phyloP scores from a whole-genome alignment of 2,888 invertebrate species.

The Azorinus chamasolen region DNA sequence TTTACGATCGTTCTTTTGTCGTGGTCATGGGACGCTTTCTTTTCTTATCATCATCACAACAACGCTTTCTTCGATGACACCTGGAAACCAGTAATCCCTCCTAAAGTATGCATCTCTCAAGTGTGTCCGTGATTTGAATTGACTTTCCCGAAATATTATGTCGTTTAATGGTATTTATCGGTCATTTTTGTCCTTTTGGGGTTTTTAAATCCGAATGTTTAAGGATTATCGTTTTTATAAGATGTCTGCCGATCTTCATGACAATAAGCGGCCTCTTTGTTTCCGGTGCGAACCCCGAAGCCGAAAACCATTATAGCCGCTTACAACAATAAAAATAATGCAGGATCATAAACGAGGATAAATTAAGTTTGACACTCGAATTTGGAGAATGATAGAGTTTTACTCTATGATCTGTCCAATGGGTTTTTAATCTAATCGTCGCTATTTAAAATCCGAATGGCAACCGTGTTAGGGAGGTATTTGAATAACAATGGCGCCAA shows the following conservation, averaged over 20 bases:
- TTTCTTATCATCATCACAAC: background rate
- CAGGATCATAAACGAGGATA: slow-evolving; percentile 54
- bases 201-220: slow-evolving; percentile 50
- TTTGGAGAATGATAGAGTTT: slow-evolving; percentile 54
- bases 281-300: slow-evolving; percentile 50
- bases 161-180: slow-evolving; percentile 59
- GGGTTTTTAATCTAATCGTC: too few relatives aligned
- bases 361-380: slow-evolving; percentile 63
- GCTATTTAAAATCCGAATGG: too few relatives aligned
- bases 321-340: slow-evolving; percentile 63
- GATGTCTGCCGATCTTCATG: slow-evolving; percentile 45
- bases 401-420: too few relatives aligned
- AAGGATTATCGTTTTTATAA: slow-evolving; percentile 64
- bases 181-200: slow-evolving; percentile 27
- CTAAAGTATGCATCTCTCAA: slow-evolving; percentile 53
- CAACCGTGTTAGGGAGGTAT: too few relatives aligned
- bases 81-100: slow-evolving; percentile 46
- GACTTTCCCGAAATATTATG: slow-evolving; percentile 58
- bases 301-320: slow-evolving; percentile 48
- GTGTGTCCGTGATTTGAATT: slow-evolving; percentile 62
- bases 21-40: background rate
- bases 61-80: slow-evolving; percentile 23
- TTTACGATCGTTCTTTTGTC: too few relatives aligned
- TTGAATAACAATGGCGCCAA: too few relatives aligned
- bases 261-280: slow-evolving; percentile 52